Evolutionary conservation across 2,113 vertebrate genomes (phyloP), one percentile per base, ranked within the genome.

Genomic region (Centropus bengalensis): DNA sequence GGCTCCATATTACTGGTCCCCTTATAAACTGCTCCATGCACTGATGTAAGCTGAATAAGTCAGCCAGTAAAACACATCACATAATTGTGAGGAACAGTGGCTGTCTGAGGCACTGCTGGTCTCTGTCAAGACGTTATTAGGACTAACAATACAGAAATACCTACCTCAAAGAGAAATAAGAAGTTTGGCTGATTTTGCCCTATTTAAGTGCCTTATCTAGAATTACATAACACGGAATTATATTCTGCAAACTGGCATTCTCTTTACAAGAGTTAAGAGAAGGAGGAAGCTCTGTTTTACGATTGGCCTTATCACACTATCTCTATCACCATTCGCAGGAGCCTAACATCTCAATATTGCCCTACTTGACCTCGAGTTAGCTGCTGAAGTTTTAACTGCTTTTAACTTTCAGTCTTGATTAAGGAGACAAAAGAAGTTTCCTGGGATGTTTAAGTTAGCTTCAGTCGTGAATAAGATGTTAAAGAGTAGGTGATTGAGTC

Each of bases 381-480:
- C 54, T 84, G 40, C 47, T 76, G 44, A 81, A 94, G 19, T 71
- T 93, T 88, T 59, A 75, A 44, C 69, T 86, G 56, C 62, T 89
- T 89, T 86, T 88, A 75, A 87, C 45, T 58, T 85, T 64, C 89
- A 85, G 62, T 62, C 89, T 93, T 92, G 82, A 96, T 97, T 89
- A 95, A 27, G 44, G 67, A 92, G 32, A 95, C 77, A 82, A 92
- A 93, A 87, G 40, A 92, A 64, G 3, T 64, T 89, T 78, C 40
- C 69, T 93, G 66, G 85, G 74, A 92, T 91, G 86, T 60, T 32
- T 32, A 82, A 93, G 74, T 69, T 76, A 59, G 40, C 45, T 51
- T 82, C 74, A 58, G n/a, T 76, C 36, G 58, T 73, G 91, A 82
- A 58, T 73, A 76, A 84, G 60, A 91, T 60, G 30, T 89, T 87